Evolutionary conservation across 2,797 vertebrate species (phyloP), one percentile per base, ranked within the genome.

Genomic region (Centropyge bicolor): DNA sequence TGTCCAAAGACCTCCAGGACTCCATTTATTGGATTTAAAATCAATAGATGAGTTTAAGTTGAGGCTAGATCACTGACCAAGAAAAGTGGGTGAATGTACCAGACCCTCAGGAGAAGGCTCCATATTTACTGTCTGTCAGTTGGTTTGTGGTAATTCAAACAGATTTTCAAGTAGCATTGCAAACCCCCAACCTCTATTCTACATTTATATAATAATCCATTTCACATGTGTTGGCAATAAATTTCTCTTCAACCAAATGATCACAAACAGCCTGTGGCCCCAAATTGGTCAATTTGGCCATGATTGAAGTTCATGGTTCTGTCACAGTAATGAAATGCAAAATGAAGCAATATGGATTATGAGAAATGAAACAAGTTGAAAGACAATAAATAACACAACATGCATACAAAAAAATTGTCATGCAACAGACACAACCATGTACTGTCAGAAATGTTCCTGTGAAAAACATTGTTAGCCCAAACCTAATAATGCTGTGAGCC

Each of bases 381-480:
- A 72, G 2, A 54, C 3, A 60, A n/a, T 10, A 14, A 49, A n/a
- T n/a, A 51, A 65, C 9, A 31, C 3, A 27, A n/a, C 35, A 55
- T 70, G 70, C 36, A 69, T 31, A 4, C 27, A 31, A 2, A 31
- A 31, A 67, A 24, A 78, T 17, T 63, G 63, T 54, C 62, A 51
- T 69, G 79, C 77, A 51, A 36, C 2, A 57, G n/a, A 73, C 45
- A 36, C 5, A 22, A 56, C 0, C n/a, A 31, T 22, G 17, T 36
- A 31, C 19, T 20, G 7, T 35, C 24, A 45, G 19, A 41, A 41
- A 38, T 19, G 38, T 22, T 52, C 16, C 8, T 10, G 31, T 61
- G 56, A 54, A 54, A 48, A 46, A 24, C 16, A 57, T 6, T 4
- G 40, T 24, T 38, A 55, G 51, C 19, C 11, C 5, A 57, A 45